A percentile compares a stretch with the other conserved stretches of the same genome.
These are phyloP conservation scores for Cistogaster globosa DNA, from an alignment of 2,888 invertebrate genomes.

Conservation along the genomic window DNA sequence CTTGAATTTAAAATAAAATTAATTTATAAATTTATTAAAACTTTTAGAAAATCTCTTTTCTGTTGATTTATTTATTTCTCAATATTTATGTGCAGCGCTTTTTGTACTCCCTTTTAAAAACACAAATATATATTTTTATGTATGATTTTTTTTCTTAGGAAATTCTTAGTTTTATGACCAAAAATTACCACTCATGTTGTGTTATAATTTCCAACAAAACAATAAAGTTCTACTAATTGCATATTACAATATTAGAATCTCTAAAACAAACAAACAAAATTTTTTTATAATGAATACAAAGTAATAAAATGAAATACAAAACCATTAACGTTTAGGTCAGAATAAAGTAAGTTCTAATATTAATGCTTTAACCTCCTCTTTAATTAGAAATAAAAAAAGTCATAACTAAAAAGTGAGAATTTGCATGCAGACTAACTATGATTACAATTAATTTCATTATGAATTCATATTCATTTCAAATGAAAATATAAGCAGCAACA, in stretches of 20 bases:
- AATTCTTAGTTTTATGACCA: conserved; percentile 76
- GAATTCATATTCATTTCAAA: conserved; percentile 77
- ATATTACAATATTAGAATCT: conserved; percentile 32
- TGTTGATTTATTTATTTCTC: no score
- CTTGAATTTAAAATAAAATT: no score
- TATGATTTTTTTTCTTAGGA: not conserved
- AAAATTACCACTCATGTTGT: conserved; percentile 77
- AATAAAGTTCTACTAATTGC: conserved; percentile 4
- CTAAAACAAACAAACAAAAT: not conserved
- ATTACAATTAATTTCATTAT: conserved; percentile 82
- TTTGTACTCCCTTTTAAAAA: no score
- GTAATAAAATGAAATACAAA: conserved; percentile 27
- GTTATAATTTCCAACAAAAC: conserved; percentile 2
- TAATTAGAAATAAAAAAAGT: conserved; percentile 19
- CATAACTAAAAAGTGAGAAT: conserved; percentile 41
- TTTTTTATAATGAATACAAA: not conserved
- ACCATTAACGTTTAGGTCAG: conserved; percentile 8
- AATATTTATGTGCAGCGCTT: no score
- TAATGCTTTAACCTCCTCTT: not conserved
- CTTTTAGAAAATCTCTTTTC: no score
- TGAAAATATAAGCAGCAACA: conserved; percentile 54
- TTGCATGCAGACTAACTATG: conserved; percentile 66
- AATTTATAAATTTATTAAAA: no score
- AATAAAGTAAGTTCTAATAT: not conserved
- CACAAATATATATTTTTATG: not conserved